Conservation (phyloP, 2,888 invertebrate species). For the Cerastoderma edule region DNA sequence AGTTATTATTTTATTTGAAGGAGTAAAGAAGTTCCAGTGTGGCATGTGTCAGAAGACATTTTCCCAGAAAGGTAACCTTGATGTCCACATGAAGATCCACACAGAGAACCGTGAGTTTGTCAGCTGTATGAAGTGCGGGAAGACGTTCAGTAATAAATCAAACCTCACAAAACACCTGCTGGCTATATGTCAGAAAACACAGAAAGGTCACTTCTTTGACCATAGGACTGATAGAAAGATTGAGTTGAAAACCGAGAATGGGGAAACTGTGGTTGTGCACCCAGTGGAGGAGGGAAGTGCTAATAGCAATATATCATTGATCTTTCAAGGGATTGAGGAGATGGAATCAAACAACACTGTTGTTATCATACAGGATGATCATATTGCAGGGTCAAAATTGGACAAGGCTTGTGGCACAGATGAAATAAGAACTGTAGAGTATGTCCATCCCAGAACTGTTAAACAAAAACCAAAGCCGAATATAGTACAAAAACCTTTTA, state of each 20-base stretch:
- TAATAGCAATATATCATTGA: not conserved
- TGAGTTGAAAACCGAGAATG: not conserved
- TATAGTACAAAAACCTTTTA: not conserved
- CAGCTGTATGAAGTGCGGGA: constrained; percentile 21
- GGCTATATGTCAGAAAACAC: not conserved
- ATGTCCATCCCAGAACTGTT: no score
- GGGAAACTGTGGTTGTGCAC: not conserved
- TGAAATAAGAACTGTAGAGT: not conserved
- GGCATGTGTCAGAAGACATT: constrained; percentile 29
- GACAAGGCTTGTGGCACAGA: constrained; percentile 20
- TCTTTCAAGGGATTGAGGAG: not conserved
- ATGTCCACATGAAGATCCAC: constrained; percentile 28
- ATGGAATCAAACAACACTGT: not conserved
- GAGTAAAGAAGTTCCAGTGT: constrained; percentile 35
- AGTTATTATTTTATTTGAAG: constrained; percentile 27
- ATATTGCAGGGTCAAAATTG: not conserved
- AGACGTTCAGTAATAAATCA: constrained; percentile 40
- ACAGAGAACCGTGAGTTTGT: not conserved
- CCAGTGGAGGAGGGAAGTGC: not conserved
- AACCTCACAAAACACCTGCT: constrained; percentile 38
- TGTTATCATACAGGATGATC: not conserved
- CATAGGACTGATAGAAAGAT: no score
- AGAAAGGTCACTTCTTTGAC: no score
- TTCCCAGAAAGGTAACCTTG: constrained; percentile 38
- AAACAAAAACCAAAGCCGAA: no score